These are phyloP conservation scores for Merops nubicus DNA, from an alignment of 2,113 vertebrate species.

Conservation along the genomic window DNA sequence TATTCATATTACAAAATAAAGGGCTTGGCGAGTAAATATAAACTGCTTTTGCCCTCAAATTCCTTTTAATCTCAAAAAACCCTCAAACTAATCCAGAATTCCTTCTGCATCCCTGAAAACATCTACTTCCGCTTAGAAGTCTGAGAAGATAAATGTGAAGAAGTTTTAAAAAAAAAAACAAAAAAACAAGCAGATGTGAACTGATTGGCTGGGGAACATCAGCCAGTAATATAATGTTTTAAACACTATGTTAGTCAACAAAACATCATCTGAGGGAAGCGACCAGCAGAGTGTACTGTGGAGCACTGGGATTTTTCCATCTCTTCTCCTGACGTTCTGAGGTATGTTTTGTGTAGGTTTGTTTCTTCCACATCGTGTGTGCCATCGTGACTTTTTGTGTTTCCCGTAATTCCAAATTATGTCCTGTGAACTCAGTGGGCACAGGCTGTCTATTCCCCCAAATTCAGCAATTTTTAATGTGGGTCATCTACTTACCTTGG, in stretches of 20 bases:
- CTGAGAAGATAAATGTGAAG: not conserved
- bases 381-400: not conserved
- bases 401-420: not conserved
- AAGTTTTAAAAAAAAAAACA: not conserved
- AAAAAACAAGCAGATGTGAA: not conserved
- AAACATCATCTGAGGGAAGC: not conserved
- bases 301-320: not conserved
- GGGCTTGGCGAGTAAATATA: not conserved
- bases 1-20: not conserved
- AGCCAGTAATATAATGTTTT: not conserved
- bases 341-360: not conserved
- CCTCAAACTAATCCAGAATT: not conserved
- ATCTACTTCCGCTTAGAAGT: not conserved
- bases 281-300: not conserved
- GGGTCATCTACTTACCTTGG: not conserved
- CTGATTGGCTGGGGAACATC: not conserved
- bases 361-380: not conserved
- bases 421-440: not conserved
- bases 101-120: slow-evolving; percentile 9
- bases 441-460: not conserved
- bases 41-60: not conserved
- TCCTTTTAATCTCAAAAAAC: not conserved
- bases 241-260: not conserved
- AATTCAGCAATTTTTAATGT: not conserved
- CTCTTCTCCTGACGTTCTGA: not conserved